These are phyloP conservation scores for Myrmecophaga tridactyla DNA, from an alignment of 2,113 vertebrate genomes.

Conservation along the genomic window DNA sequence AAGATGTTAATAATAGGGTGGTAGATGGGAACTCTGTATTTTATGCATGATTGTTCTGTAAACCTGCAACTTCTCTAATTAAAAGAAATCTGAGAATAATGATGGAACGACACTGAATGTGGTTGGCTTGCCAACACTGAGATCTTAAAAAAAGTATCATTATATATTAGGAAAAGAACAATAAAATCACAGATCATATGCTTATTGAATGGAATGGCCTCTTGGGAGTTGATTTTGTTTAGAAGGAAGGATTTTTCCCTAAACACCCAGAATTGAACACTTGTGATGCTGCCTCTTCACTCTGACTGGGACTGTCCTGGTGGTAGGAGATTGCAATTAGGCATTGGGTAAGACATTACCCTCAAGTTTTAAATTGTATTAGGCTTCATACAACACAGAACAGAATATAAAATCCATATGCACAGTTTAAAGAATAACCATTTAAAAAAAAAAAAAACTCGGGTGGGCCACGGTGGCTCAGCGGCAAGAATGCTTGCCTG, in stretches of 20 bases:
- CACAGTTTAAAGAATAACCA: neutral
- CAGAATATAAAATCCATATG: neutral
- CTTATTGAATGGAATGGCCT: neutral
- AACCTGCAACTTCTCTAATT: no score
- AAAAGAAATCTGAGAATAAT: neutral
- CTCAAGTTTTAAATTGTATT: neutral
- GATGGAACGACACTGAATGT: neutral
- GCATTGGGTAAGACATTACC: neutral
- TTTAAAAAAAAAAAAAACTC: no score
- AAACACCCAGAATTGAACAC: neutral
- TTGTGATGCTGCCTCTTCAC: neutral
- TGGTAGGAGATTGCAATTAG: neutral
- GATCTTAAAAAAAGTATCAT: neutral
- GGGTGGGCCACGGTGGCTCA: no score
- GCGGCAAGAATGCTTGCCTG: no score
- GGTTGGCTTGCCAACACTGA: neutral
- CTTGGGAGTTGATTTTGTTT: neutral
- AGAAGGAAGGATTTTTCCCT: neutral
- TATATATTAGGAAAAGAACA: neutral
- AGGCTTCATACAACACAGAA: neutral
- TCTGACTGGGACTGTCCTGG: neutral
- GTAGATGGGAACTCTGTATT: no score
- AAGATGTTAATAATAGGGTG: no score
- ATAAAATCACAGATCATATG: neutral
- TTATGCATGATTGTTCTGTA: no score